phyloP scores from a whole-genome alignment of 2,113 vertebrate genomes.

The Carassius carassius region DNA sequence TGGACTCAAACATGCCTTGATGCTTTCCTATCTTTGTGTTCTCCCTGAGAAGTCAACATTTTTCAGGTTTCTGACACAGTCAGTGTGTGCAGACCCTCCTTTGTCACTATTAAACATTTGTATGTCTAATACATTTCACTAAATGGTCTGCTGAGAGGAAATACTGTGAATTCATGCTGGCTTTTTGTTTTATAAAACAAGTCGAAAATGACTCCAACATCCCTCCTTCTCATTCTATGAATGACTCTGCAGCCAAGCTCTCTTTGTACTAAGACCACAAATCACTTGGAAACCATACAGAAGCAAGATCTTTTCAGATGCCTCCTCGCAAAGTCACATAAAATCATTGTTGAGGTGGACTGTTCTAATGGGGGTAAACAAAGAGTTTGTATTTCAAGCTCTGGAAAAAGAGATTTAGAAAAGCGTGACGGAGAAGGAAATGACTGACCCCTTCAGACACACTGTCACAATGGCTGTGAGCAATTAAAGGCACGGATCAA shows the following conservation, averaged over 20 bases:
- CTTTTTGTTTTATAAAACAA: slow-evolving; percentile 18
- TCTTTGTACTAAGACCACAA: slow-evolving; percentile 8
- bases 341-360: neutral
- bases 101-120: neutral
- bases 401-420: slow-evolving; percentile 18
- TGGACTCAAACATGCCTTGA: neutral
- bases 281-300: slow-evolving; percentile 9
- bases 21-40: neutral
- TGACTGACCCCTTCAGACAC: neutral
- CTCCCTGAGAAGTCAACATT: neutral
- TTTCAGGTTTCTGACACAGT: neutral
- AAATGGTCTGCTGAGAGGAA: neutral
- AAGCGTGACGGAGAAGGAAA: slow-evolving; percentile 19
- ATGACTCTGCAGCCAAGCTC: neutral
- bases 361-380: neutral
- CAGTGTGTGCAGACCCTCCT: neutral
- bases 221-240: neutral
- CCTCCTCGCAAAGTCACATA: slow-evolving; percentile 12
- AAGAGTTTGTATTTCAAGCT: slow-evolving; percentile 18
- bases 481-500: neutral
- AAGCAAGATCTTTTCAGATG: slow-evolving; percentile 11
- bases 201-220: neutral
- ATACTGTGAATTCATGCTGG: neutral
- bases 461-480: neutral
- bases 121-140: neutral